Conservation (phyloP, 2,113 vertebrate genomes). For the Hymenochirus boettgeri region DNA sequence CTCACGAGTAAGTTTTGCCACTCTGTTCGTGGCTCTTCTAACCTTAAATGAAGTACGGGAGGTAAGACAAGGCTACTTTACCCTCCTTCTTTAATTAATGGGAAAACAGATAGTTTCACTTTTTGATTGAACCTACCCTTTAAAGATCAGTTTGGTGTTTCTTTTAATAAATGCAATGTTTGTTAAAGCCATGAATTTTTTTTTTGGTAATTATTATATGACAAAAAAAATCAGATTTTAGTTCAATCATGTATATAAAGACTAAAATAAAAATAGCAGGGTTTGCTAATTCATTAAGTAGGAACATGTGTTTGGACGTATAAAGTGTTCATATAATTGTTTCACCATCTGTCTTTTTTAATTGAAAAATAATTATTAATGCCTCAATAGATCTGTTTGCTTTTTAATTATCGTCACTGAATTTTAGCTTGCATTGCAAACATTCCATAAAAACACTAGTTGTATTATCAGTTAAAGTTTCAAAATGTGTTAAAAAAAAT, state of each 20-base stretch:
- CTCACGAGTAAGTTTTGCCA: too few relatives aligned
- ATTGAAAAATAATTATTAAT: neutral
- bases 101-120: too few relatives aligned
- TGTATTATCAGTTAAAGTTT: neutral
- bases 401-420: neutral
- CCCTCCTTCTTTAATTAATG: too few relatives aligned
- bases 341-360: conserved; percentile 2
- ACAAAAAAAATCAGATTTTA: neutral
- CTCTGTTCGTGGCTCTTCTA: too few relatives aligned
- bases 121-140: too few relatives aligned
- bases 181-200: neutral
- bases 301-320: neutral
- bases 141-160: too few relatives aligned
- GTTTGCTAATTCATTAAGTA: conserved; percentile 6
- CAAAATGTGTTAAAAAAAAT: too few relatives aligned
- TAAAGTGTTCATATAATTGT: conserved; percentile 6
- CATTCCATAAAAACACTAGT: neutral
- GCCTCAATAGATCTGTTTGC: neutral
- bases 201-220: neutral
- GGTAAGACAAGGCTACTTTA: too few relatives aligned
- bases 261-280: conserved; percentile 1
- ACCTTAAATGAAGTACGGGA: too few relatives aligned
- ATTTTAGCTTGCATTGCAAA: neutral
- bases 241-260: neutral
- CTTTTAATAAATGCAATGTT: neutral